Base-by-base conservation (phyloP, 92 coral and sea anemone genomes). In the Actinernus sp. region DNA sequence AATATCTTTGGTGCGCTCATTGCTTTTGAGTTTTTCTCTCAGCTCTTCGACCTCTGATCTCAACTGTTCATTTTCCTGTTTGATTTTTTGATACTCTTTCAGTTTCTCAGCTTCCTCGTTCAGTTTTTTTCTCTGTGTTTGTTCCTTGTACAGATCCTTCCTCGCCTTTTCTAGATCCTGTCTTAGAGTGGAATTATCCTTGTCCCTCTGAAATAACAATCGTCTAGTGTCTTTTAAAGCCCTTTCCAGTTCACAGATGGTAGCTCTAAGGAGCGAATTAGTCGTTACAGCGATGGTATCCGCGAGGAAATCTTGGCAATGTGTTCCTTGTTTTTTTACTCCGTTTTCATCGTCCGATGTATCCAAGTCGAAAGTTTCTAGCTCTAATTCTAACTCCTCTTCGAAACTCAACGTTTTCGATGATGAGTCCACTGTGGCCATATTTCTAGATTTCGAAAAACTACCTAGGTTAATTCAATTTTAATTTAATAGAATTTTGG, bases 221-320 rank as follows among this genome's bases (percentile, higher is more conserved):
- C 88, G 56, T 38, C 99, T 61, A 7, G 99, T 87, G 68, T 95
- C 99, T 29, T 77, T 82, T 18, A 91, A 57, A 18, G 97, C 99
- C 30, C 99, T 77, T 63, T 95, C 99, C 46, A 95, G 39, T 54
- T 95, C 99, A 43, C 92, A 71, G 24, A 95, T 86, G 25, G 99
- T 95, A 7, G 95, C 92, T 59, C 99, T 56, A 13, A 95, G 81
- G 24, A 90, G 71, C 0, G 97, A 85, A 62, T 90, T 90, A 51
- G 97, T 81, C 4, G 96, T 86, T 7, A 90, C 88, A 9, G 75
- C 57, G 40, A 76, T 74, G 3, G 92, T 36, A 49, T 90, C 97
- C 3, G 79, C 49, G 11, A 81, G 71, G 31, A 72, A 57, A 23
- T 87, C 83, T 22, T 55, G 48, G 24, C 37, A 47, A 7, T 29